These are phyloP conservation scores for Suricata suricatta DNA, from an alignment of 2,113 vertebrate species.

Conservation along the genomic window DNA sequence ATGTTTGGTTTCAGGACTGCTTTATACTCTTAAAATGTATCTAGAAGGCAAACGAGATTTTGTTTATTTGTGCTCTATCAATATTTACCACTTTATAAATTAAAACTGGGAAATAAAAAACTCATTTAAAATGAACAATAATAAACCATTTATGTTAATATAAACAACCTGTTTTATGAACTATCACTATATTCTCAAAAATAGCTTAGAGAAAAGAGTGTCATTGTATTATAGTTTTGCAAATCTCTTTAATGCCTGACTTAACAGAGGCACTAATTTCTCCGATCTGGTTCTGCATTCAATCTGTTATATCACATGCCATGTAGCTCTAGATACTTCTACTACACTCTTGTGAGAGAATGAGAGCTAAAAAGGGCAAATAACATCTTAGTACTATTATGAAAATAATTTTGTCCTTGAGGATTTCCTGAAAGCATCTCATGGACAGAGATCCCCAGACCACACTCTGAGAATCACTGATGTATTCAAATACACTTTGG, in stretches of 20 bases:
- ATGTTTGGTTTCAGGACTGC: neutral
- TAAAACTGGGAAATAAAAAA: conserved; percentile 1
- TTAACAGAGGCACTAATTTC: neutral
- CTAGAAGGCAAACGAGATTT: neutral
- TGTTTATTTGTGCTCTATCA: neutral
- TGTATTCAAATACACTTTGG: neutral
- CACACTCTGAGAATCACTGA: neutral
- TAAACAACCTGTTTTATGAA: neutral
- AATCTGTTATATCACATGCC: neutral
- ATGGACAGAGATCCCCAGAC: neutral
- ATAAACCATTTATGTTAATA: neutral
- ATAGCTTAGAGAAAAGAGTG: neutral
- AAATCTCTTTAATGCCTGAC: neutral
- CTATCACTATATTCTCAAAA: neutral
- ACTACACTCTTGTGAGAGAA: neutral
- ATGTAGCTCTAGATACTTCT: neutral
- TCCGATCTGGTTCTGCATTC: neutral
- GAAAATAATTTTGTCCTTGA: neutral
- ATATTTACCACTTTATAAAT: neutral
- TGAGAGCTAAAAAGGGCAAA: neutral
- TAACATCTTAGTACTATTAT: neutral
- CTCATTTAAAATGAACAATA: neutral
- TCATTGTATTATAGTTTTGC: neutral
- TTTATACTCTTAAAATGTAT: neutral
- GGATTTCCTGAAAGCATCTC: neutral